Conservation (phyloP, 2,797 vertebrate species). For the Pelobates cultripes region DNA sequence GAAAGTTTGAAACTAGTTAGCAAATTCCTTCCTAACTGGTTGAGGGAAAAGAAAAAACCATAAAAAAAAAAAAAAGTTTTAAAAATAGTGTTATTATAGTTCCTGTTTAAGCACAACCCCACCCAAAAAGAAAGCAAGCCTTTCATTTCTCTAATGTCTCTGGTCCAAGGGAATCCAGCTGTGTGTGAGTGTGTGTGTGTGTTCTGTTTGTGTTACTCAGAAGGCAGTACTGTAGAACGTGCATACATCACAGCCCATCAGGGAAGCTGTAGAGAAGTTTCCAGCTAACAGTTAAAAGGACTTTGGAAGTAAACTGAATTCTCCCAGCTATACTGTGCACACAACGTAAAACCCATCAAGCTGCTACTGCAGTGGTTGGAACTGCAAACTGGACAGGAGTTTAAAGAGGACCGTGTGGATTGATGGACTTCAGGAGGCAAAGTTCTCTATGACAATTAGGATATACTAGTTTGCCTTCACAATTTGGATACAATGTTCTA, state of each 20-base stretch:
- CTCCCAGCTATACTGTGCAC: constrained; percentile 65
- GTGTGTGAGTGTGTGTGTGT: constrained; percentile 40
- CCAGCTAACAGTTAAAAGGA: constrained; percentile 65
- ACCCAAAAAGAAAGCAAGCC: constrained; percentile 68
- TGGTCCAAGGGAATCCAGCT: constrained; percentile 67
- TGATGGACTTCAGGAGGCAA: background rate
- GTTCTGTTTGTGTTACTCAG: constrained; percentile 66
- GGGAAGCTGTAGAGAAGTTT: constrained; percentile 63
- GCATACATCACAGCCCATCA: constrained; percentile 71
- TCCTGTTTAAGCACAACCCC: constrained; percentile 59
- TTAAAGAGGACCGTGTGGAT: background rate
- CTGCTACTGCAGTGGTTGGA: too few species aligned
- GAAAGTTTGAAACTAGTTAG: constrained; percentile 32
- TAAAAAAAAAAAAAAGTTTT: background rate
- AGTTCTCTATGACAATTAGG: too few species aligned
- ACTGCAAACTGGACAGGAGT: too few species aligned
- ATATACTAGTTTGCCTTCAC: too few species aligned
- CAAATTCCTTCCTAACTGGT: constrained; percentile 21
- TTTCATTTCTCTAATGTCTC: constrained; percentile 64
- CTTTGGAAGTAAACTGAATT: constrained; percentile 74
- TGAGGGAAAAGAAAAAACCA: background rate
- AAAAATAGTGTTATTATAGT: constrained; percentile 34
- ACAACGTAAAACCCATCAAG: too few species aligned
- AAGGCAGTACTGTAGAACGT: constrained; percentile 68
- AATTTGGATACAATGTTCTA: too few species aligned